Evolutionary conservation across 1,140 invertebrate genomes (phyloP), one percentile per base, ranked within the genome.

Genomic region (Halyomorpha halys): DNA sequence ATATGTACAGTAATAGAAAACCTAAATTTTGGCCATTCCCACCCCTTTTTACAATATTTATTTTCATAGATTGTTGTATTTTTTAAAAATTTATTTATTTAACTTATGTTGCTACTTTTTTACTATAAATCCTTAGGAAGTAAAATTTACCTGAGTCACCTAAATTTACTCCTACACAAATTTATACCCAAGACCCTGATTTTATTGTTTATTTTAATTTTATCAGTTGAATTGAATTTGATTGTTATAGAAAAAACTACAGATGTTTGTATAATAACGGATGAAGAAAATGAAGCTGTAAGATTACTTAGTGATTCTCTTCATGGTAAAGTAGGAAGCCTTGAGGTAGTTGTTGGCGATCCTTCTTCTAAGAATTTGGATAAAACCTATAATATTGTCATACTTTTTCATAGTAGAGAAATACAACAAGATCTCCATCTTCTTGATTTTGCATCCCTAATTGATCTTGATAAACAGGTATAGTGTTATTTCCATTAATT

Each of bases 341-440:
- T 71, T n/a, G 56, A 66, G 34, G 27, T 53, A 47, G 47, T 69
- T 21, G 45, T 67, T 27, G 59, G 64, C 13, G 44, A 34, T n/a
- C 44, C n/a, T 5, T 47, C 61, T 21, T 39, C 44, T 19, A 19
- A 62, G 34, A 30, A 59, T 49, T 47, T 59, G 15, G n/a, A 59
- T n/a, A 59, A 45, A 59, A 59, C 63, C 5, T 71, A 65, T 54
- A 71, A 71, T 59, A 68, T 64, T n/a, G 66, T 70, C 15, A 64
- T 71, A 25, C 53, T 68, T 14, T 67, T 71, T 44, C 70, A 71
- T 60, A n/a, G 47, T 44, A 59, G 69, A 30, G 69, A 71, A 61
- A 71, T 71, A 61, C 59, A 69, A 25, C 65, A 69, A 44, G 69
- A 71, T 44, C 63, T 62, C n/a, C 68, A 70, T 15, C 62, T 71